Conservation (phyloP, 2,888 invertebrate species). For the Tiliacea citrago region DNA sequence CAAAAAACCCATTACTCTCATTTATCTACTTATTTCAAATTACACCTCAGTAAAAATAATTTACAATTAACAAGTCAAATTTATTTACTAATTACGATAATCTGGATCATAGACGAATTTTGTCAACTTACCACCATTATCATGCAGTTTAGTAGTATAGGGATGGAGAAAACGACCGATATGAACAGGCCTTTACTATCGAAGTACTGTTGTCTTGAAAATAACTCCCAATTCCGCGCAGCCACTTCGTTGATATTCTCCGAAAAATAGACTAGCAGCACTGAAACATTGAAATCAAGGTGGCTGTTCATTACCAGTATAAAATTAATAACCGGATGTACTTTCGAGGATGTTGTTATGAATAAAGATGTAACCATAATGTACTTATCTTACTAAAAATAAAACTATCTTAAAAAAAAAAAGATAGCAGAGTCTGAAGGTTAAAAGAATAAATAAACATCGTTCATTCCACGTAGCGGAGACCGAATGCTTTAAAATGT, state of each 20-base stretch:
- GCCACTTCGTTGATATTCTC: conserved; percentile 97
- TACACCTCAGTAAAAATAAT: background rate
- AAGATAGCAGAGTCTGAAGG: conserved; percentile 26
- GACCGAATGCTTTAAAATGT: background rate
- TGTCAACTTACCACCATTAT: conserved; percentile 96
- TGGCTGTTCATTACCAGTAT: conserved; percentile 6
- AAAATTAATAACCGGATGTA: background rate
- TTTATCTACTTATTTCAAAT: background rate
- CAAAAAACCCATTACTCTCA: too few relatives aligned
- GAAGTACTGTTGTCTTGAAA: conserved; percentile 98
- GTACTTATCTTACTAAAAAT: conserved; percentile 33
- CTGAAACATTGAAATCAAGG: conserved; percentile 89
- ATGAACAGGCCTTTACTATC: conserved; percentile 98
- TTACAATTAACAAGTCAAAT: conserved; percentile 16
- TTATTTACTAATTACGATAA: conserved; percentile 19
- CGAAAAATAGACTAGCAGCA: conserved; percentile 96
- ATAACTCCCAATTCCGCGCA: conserved; percentile 96
- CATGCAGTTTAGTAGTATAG: conserved; percentile 97
- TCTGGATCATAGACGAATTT: conserved; percentile 37
- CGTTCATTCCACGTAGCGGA: background rate
- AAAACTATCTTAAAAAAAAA: conserved; percentile 6
- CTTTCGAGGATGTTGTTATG: conserved; percentile 2
- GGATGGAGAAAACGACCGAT: conserved; percentile 98
- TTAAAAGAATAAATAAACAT: conserved; percentile 31
- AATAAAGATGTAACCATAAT: conserved; percentile 8